These are phyloP conservation scores for Drosophila tristis DNA, from an alignment of 1,140 invertebrate species.

Conservation along the genomic window DNA sequence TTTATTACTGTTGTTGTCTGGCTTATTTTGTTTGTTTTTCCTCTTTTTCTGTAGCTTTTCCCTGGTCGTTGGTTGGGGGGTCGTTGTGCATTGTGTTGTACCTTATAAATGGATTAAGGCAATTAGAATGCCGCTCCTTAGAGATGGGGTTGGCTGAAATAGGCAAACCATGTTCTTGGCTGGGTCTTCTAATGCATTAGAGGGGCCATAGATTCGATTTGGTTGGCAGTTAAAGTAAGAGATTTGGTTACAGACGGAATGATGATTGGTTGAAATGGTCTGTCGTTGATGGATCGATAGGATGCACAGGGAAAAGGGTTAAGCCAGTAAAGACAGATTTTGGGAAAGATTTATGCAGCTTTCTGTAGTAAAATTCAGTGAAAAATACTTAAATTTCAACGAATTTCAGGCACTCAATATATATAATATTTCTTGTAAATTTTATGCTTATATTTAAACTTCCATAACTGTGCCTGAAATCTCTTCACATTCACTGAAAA, in stretches of 20 bases:
- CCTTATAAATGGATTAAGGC: constrained; percentile 79
- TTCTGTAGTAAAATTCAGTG: too few species aligned
- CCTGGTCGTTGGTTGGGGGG: constrained; percentile 13
- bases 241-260: constrained; percentile 32
- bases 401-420: too few species aligned
- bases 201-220: constrained; percentile 39
- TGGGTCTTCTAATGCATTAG: constrained; percentile 28
- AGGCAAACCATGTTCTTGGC: constrained; percentile 29
- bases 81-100: constrained; percentile 48
- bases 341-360: too few species aligned
- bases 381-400: too few species aligned
- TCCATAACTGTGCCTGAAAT: not conserved
- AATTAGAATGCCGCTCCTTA: constrained; percentile 56
- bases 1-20: constrained; percentile 30
- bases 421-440: not conserved
- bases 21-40: constrained; percentile 63
- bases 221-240: not conserved
- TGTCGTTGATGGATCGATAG: not conserved
- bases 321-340: not conserved
- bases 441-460: too few species aligned
- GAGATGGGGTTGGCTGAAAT: constrained; percentile 16
- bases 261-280: constrained; percentile 16
- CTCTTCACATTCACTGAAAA: too few species aligned
- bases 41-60: constrained; percentile 36
- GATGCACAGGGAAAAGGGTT: not conserved